Percentiles rank a stretch among this genome's conserved stretches.
phyloP scores from a whole-genome alignment of 2,888 invertebrate species.

The Dryobotodes eremita region DNA sequence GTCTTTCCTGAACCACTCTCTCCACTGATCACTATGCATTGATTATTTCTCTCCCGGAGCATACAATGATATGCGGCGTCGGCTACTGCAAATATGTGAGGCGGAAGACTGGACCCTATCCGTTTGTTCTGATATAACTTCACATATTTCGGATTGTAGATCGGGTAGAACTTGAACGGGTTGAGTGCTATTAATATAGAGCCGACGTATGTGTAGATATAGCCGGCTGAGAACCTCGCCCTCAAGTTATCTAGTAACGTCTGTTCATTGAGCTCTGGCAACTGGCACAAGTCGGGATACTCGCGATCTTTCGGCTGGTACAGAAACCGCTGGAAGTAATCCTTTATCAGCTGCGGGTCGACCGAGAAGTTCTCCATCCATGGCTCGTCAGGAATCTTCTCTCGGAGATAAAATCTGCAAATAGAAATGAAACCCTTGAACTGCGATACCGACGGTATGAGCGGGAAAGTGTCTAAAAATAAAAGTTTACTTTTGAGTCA shows the following conservation, averaged over 20 bases:
- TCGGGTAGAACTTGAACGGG: conserved; percentile 98
- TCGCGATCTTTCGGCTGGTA: conserved; percentile 98
- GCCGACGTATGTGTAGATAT: conserved; percentile 99
- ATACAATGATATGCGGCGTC: conserved; percentile 98
- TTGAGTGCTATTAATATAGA: conserved; percentile 98
- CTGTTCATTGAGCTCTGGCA: conserved; percentile 98
- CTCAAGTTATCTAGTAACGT: conserved; percentile 97
- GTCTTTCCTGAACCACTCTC: conserved; percentile 99
- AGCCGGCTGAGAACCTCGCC: conserved; percentile 96
- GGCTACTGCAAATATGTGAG: conserved; percentile 99
- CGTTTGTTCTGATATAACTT: conserved; percentile 98
- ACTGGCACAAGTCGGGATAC: conserved; percentile 98
- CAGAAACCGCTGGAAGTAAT: conserved; percentile 97
- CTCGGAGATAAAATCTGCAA: conserved; percentile 96
- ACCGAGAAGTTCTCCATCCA: conserved; percentile 97
- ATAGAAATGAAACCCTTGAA: conserved; percentile 59
- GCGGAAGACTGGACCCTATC: conserved; percentile 97
- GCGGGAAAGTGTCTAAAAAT: conserved; percentile 68
- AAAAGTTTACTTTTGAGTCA: conserved; percentile 84
- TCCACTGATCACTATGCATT: conserved; percentile 98
- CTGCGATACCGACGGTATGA: conserved; percentile 27
- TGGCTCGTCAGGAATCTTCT: conserved; percentile 95
- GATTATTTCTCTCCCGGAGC: conserved; percentile 96
- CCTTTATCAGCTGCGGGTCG: conserved; percentile 97
- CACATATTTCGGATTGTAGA: conserved; percentile 99